These are phyloP conservation scores for Calycopis cecrops DNA, from an alignment of 1,140 invertebrate species.

Conservation along the genomic window DNA sequence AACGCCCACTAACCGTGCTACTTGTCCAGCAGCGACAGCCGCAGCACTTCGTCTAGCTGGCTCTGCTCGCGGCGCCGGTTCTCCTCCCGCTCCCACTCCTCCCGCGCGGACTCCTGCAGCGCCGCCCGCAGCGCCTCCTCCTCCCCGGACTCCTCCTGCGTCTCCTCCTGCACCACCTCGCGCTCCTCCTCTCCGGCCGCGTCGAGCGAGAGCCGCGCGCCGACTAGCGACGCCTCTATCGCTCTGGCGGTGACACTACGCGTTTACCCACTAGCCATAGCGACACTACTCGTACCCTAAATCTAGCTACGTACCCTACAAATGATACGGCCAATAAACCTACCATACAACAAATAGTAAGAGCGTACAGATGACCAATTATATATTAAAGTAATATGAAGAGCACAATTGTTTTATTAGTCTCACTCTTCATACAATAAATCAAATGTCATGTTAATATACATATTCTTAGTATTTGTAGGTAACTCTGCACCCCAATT, in stretches of 20 bases:
- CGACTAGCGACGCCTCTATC: slow-evolving; percentile 49
- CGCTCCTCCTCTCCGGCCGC: slow-evolving; percentile 9
- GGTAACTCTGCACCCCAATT: no score
- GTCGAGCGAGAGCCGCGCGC: slow-evolving; percentile 12
- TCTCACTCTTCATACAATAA: no score
- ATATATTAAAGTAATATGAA: no score
- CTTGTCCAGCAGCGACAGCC: slow-evolving; percentile 61
- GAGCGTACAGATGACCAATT: no score
- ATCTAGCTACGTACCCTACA: background rate
- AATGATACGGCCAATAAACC: background rate
- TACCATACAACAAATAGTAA: background rate
- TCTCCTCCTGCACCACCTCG: slow-evolving; percentile 15
- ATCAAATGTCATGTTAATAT: no score
- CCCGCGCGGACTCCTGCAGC: slow-evolving; percentile 43
- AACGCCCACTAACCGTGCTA: slow-evolving; percentile 22
- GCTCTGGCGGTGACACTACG: slow-evolving; percentile 37
- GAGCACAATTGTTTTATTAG: no score
- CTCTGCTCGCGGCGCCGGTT: slow-evolving; percentile 45
- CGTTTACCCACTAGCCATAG: slow-evolving; percentile 15
- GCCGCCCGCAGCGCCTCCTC: slow-evolving; percentile 46
- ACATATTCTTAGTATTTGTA: no score
- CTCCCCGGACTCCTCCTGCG: slow-evolving; percentile 25
- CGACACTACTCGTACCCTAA: background rate
- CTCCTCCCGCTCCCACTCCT: slow-evolving; percentile 37
- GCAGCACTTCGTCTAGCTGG: slow-evolving; percentile 49